These are phyloP conservation scores for Polypedilum vanderplanki DNA, from an alignment of 1,140 invertebrate genomes.

Conservation along the genomic window DNA sequence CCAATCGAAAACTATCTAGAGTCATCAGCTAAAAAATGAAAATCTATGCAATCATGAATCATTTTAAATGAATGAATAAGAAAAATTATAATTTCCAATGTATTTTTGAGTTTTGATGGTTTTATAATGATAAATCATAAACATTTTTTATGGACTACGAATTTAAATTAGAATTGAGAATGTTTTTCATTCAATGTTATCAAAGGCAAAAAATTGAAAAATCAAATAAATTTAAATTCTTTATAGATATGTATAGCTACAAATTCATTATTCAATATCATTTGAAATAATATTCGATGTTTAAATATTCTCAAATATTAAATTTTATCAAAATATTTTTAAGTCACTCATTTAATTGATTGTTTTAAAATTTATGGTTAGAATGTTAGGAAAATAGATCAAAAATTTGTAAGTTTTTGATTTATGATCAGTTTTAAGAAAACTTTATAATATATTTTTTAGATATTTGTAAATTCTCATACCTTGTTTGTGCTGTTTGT, in stretches of 20 bases:
- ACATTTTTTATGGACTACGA: too few relatives aligned
- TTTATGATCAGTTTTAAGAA: too few relatives aligned
- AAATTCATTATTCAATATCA: slow-evolving; percentile 1
- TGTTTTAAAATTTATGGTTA: background rate
- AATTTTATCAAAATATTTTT: background rate
- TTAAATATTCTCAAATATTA: background rate
- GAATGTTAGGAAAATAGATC: background rate
- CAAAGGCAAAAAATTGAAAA: background rate
- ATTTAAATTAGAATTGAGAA: too few relatives aligned
- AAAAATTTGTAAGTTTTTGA: too few relatives aligned
- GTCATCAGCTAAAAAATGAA: too few relatives aligned
- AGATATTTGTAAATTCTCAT: slow-evolving; percentile 36
- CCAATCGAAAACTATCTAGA: too few relatives aligned
- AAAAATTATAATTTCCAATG: too few relatives aligned
- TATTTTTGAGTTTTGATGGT: too few relatives aligned
- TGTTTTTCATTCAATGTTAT: background rate
- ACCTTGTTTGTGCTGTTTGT: slow-evolving; percentile 60
- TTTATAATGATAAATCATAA: too few relatives aligned
- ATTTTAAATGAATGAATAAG: too few relatives aligned
- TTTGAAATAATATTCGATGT: background rate
- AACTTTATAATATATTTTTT: too few relatives aligned
- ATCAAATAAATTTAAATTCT: slow-evolving; percentile 6
- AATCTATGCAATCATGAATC: too few relatives aligned
- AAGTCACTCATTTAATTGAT: slow-evolving; percentile 27
- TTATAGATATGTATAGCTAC: background rate